phyloP scores from a whole-genome alignment of 2,888 invertebrate genomes.

The Tenodera sinensis region DNA sequence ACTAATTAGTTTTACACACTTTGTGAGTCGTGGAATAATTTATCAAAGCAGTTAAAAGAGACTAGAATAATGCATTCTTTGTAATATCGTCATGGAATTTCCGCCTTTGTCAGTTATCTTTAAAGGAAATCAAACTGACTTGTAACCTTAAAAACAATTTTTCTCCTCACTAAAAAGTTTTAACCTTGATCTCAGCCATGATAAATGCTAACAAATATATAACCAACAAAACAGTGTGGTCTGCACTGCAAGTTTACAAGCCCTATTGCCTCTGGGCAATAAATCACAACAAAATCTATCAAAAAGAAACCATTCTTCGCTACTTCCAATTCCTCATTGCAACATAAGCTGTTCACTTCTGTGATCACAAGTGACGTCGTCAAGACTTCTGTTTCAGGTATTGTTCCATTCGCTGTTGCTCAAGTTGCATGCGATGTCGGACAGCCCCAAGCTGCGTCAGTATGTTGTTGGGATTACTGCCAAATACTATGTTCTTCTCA shows the following conservation, averaged over 20 bases:
- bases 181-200: no score
- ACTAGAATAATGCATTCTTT: background rate
- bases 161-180: no score
- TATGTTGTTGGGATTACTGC: constrained; percentile 24
- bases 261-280: no score
- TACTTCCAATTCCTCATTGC: background rate
- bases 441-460: constrained; percentile 36
- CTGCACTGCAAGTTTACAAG: no score
- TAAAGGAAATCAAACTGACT: background rate
- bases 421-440: constrained; percentile 34
- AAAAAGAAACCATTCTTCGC: background rate
- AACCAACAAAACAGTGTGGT: no score
- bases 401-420: constrained; percentile 33
- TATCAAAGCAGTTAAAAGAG: background rate
- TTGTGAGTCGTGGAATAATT: background rate
- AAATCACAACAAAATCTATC: background rate
- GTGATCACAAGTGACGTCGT: background rate
- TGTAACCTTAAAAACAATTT: no score
- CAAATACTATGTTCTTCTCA: constrained; percentile 18
- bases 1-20: background rate
- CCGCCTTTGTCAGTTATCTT: background rate
- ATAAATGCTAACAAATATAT: no score
- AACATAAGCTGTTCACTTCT: background rate
- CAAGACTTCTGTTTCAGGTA: background rate
- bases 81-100: background rate